These are phyloP conservation scores for Eupeodes corollae DNA, from an alignment of 1,140 invertebrate species.

Conservation along the genomic window DNA sequence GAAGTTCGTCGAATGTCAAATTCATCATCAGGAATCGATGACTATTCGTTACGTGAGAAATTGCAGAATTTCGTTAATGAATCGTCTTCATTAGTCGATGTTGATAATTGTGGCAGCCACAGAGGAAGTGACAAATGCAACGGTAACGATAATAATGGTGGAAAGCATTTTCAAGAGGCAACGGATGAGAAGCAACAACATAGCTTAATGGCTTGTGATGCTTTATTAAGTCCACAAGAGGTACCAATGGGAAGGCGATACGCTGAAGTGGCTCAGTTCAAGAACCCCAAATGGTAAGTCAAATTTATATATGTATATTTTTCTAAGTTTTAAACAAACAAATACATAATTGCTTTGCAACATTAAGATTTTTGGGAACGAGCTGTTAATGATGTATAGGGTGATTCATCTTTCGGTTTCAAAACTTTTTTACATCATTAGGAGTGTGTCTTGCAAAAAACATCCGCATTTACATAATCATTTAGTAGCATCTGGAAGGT, in stretches of 20 bases:
- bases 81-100: neutral
- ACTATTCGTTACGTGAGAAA: slow-evolving; percentile 31
- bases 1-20: slow-evolving; percentile 6
- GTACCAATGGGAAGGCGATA: slow-evolving; percentile 32
- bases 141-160: neutral
- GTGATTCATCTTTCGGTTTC: neutral
- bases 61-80: slow-evolving; percentile 26
- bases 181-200: neutral
- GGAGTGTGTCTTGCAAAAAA: no score
- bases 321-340: no score
- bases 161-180: neutral
- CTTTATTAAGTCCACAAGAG: slow-evolving; percentile 33
- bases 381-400: no score
- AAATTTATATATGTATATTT: no score
- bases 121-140: slow-evolving; percentile 10
- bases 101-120: slow-evolving; percentile 2
- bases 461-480: no score
- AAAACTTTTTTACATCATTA: no score
- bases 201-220: slow-evolving; percentile 14
- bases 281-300: slow-evolving; percentile 27
- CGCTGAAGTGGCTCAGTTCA: slow-evolving; percentile 35
- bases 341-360: no score
- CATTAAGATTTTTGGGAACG: no score
- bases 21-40: slow-evolving; percentile 13
- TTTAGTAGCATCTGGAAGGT: no score